Evolutionary conservation across 2,113 vertebrate species (phyloP).

Genomic region (Narcine bancroftii): DNA sequence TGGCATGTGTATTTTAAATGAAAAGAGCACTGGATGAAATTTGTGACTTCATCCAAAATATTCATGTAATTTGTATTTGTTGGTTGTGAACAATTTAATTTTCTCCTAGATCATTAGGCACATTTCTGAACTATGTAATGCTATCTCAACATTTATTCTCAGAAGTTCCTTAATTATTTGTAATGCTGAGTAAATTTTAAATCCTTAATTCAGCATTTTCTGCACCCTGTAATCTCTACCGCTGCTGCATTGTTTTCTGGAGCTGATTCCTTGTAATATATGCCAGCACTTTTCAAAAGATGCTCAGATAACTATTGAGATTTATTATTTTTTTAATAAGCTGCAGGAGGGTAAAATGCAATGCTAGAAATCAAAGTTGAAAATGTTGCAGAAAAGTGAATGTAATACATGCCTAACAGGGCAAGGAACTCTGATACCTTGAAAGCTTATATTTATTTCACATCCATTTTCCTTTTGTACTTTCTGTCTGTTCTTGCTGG

Average conservation of each 20-base stretch:
- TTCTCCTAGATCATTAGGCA: neutral
- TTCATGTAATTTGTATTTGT: neutral
- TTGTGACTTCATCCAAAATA: neutral
- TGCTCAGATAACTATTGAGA: neutral
- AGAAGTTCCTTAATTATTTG: neutral
- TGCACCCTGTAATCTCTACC: neutral
- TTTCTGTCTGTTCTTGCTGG: neutral
- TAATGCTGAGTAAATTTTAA: neutral
- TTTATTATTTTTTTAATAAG: neutral
- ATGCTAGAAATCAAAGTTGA: neutral
- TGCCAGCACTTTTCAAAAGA: neutral
- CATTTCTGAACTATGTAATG: neutral
- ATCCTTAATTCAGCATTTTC: neutral
- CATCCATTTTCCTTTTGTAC: neutral
- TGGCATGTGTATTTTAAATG: neutral
- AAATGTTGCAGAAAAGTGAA: neutral
- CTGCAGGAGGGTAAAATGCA: neutral
- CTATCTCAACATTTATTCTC: neutral
- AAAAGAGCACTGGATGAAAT: neutral
- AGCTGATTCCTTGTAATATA: neutral
- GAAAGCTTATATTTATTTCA: neutral
- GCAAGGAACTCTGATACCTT: neutral
- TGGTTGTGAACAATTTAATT: neutral
- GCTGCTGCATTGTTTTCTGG: slow-evolving; percentile 7
- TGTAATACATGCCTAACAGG: neutral